Evolutionary conservation across 2,888 invertebrate genomes (phyloP).

Genomic region (Cremastinae sp.): DNA sequence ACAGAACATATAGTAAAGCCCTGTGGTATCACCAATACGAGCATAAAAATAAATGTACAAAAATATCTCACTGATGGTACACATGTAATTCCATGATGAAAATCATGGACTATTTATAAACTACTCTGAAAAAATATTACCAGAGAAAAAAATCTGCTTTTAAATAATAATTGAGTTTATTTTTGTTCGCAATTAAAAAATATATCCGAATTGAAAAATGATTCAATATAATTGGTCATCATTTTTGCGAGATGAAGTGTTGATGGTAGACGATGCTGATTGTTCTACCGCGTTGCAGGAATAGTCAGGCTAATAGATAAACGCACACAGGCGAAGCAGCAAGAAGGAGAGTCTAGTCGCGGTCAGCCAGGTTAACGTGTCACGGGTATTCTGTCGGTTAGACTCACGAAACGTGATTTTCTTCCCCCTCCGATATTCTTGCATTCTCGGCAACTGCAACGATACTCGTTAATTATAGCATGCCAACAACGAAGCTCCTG

Average conservation of each 20-base stretch:
- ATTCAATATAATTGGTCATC: background rate
- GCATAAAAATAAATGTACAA: no score
- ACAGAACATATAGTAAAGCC: no score
- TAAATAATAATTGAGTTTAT: no score
- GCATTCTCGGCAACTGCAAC: constrained; percentile 58
- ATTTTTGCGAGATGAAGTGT: no score
- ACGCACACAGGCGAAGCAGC: constrained; percentile 17
- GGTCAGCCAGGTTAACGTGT: constrained; percentile 75
- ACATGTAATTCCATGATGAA: no score
- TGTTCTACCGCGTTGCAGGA: constrained; percentile 2
- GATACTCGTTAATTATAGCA: constrained; percentile 63
- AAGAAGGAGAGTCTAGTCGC: constrained; percentile 45
- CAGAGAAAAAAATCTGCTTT: no score
- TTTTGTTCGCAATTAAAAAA: background rate
- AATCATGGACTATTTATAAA: no score
- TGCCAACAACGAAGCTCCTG: constrained; percentile 47
- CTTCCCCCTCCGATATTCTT: constrained; percentile 35
- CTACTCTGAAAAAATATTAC: no score
- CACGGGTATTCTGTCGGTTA: constrained; percentile 65
- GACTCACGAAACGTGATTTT: constrained; percentile 64
- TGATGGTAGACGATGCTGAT: constrained; percentile 8
- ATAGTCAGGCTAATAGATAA: background rate
- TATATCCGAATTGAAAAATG: constrained; percentile 2
- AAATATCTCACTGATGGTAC: no score
- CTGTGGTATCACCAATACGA: no score